Base-by-base conservation (phyloP, 2,113 vertebrate species). In the Nothobranchius kuhntae region DNA sequence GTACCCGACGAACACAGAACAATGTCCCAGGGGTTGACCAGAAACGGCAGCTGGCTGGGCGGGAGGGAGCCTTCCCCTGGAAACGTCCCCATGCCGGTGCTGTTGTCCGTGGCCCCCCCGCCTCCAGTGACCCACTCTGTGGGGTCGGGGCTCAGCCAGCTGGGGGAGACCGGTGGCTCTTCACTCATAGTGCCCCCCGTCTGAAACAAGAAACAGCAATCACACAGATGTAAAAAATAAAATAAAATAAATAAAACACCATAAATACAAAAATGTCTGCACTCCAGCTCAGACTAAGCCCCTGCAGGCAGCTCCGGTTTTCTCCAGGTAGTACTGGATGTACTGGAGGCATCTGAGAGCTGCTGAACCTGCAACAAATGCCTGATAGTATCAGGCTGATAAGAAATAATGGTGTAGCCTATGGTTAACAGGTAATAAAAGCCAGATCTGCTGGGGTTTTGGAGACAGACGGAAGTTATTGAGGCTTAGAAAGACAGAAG, bases 21-120 rank as follows among this genome's bases (percentile, higher is more conserved):
- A 64, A 99, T 95, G 91, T 99, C 98, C 98, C 98, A 99, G 45
- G 98, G 97, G 94, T 99, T 99, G 75, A 99, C 93, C 50, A 92
- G 87, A 46, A 95, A 93, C 46, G 12, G 95, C 58, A 77, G 87
- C 75, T 67, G 90, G 82, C 81, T 77, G 50, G 95, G 91, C 42
- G 93, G 89, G 13, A 90, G 69, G 9, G 83, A 87, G 40, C 95
- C 93, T 48, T 91, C 93, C 11, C 89, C 84, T 10, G 94, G 90
- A 74, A 94, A 94, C 45, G 81, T 86, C 89, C 70, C 93, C 64
- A 8, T 86, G 53, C 63, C 56, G 12, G 94, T 96, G 84, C 87
- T 72, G 91, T 98, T 98, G 89, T 97, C 95, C 44, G 85, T 57
- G 30, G 87, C 68, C 0, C 92, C 91, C 21, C 84, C 91, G 1